Conservation (phyloP, 2,797 vertebrate species). For the Chloroceryle amazona region DNA sequence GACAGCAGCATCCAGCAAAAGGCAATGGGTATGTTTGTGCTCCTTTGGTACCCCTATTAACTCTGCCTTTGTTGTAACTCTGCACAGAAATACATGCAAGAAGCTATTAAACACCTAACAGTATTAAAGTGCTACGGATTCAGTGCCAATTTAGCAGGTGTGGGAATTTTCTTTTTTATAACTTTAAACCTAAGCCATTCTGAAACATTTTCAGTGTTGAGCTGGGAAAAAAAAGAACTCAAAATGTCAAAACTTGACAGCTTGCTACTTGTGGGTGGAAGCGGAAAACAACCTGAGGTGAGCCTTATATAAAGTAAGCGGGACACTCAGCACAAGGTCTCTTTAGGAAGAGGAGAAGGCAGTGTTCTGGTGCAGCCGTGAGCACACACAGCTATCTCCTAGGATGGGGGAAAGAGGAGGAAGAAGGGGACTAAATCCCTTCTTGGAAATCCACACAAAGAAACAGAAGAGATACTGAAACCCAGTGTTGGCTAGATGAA, state of each 20-base stretch:
- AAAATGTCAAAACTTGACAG: constrained; percentile 19
- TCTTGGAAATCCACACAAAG: background rate
- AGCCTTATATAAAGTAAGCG: constrained; percentile 29
- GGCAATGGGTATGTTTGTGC: background rate
- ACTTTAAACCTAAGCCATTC: background rate
- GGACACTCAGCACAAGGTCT: background rate
- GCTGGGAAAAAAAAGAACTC: background rate
- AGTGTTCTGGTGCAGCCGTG: background rate
- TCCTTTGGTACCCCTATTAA: background rate
- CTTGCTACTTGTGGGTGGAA: background rate
- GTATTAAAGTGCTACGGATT: background rate
- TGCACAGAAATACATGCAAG: background rate
- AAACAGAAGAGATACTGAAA: background rate
- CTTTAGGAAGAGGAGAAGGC: background rate
- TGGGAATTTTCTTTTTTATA: background rate
- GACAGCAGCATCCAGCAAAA: background rate
- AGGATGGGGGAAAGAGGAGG: background rate
- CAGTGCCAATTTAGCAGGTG: background rate
- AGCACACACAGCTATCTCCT: background rate
- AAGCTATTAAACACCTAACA: background rate
- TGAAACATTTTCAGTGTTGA: background rate
- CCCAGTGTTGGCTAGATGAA: background rate
- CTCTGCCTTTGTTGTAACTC: background rate
- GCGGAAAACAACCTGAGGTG: background rate
- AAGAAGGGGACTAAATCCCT: background rate